Conservation (phyloP, 2,113 vertebrate species). For the Furnarius figulus region DNA sequence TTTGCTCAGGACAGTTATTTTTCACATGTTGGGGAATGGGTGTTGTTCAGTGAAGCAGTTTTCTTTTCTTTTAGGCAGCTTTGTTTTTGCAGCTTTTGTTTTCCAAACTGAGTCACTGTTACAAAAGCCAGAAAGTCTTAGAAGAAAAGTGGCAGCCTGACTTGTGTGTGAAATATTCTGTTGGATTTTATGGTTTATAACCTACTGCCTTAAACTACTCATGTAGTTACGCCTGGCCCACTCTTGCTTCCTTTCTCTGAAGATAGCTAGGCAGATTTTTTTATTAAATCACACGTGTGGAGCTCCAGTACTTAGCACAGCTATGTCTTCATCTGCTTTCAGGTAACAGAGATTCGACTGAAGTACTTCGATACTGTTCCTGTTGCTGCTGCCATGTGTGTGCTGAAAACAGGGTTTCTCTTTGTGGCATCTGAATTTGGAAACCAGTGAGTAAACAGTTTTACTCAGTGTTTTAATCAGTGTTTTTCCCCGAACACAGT, state of each 20-base stretch:
- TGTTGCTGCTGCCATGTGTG: slow-evolving; percentile 96
- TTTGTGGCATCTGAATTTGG: slow-evolving; percentile 98
- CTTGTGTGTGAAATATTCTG: neutral
- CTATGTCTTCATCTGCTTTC: neutral
- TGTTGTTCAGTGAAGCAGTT: neutral
- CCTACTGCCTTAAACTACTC: neutral
- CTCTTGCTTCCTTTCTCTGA: neutral
- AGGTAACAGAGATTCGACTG: slow-evolving; percentile 97
- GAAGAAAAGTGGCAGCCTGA: neutral
- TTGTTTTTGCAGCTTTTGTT: neutral
- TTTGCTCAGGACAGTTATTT: neutral
- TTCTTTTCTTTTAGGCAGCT: neutral
- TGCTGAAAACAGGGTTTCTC: slow-evolving; percentile 97
- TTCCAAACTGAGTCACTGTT: neutral
- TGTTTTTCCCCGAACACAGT: neutral
- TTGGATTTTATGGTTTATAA: neutral
- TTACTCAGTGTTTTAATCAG: no score
- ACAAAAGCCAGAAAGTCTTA: neutral
- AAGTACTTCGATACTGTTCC: slow-evolving; percentile 99
- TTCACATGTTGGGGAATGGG: neutral
- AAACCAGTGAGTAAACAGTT: slow-evolving; percentile 90
- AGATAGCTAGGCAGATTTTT: neutral
- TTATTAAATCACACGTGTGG: neutral
- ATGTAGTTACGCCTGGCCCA: neutral
- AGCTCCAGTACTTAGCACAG: neutral